phyloP scores from a whole-genome alignment of 2,797 vertebrate genomes.

The Rhabdophis nuchalis region DNA sequence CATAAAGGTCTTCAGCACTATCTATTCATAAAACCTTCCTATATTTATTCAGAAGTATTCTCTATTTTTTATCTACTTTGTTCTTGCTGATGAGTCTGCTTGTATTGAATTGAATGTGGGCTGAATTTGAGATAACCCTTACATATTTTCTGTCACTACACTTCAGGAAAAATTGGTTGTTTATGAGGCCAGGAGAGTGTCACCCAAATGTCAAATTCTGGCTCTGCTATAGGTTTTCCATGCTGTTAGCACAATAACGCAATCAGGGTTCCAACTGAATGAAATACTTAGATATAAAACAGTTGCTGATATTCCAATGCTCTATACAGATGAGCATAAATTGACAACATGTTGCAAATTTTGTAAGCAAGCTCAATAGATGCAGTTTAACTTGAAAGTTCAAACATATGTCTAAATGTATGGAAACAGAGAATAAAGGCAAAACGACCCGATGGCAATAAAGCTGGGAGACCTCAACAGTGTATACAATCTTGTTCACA shows the following conservation, averaged over 20 bases:
- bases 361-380: not conserved
- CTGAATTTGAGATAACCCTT: not conserved
- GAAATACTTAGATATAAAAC: not conserved
- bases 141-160: not conserved
- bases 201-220: not conserved
- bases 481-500: not conserved
- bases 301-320: not conserved
- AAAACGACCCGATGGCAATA: not conserved
- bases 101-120: not conserved
- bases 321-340: not conserved
- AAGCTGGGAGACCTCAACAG: not conserved
- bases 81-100: not conserved
- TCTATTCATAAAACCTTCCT: not conserved
- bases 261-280: not conserved
- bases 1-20: not conserved
- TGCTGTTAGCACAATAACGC: no score
- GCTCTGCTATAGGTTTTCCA: not conserved
- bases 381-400: not conserved
- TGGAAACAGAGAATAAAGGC: not conserved
- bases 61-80: not conserved
- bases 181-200: not conserved
- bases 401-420: not conserved
- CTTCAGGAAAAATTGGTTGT: not conserved
- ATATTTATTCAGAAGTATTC: not conserved
- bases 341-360: not conserved